A percentile compares a stretch with the other conserved stretches of the same genome.
phyloP scores from a whole-genome alignment of 2,113 vertebrate genomes.

The Neolamprologus fasciatus region DNA sequence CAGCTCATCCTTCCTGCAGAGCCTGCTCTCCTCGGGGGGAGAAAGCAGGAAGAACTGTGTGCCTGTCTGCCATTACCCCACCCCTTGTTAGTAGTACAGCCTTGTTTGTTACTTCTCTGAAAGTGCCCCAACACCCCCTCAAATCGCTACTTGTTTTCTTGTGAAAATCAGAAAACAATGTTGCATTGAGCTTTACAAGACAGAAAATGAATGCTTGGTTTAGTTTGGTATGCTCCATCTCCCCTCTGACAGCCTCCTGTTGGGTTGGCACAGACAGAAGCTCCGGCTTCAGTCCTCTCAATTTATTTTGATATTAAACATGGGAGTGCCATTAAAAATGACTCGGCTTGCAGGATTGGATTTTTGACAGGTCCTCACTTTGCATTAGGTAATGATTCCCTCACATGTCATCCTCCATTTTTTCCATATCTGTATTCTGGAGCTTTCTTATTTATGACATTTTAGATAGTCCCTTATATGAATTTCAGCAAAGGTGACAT shows the following conservation, averaged over 20 bases:
- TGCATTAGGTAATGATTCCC: conserved; percentile 44
- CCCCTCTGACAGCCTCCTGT: conserved; percentile 33
- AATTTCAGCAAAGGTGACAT: not conserved
- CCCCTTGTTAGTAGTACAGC: conserved; percentile 11
- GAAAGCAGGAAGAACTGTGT: not conserved
- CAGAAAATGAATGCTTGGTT: conserved; percentile 28
- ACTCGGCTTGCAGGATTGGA: conserved; percentile 17
- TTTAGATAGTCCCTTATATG: not conserved
- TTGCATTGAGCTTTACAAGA: conserved; percentile 12
- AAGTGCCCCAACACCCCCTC: not conserved
- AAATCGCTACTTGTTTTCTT: not conserved
- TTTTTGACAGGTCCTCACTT: conserved; percentile 58
- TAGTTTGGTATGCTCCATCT: conserved; percentile 26
- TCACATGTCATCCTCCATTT: conserved; percentile 36
- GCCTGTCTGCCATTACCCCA: conserved; percentile 6
- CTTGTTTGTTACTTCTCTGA: conserved; percentile 14
- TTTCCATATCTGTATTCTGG: not conserved
- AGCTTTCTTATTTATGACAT: not conserved
- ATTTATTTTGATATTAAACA: conserved; percentile 48
- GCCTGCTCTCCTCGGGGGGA: conserved; percentile 12
- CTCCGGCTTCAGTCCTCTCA: conserved; percentile 16
- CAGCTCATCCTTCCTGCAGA: conserved; percentile 31
- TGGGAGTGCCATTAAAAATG: conserved; percentile 29
- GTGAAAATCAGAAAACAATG: conserved; percentile 31
- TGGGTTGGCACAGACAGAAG: not conserved